Evolutionary conservation across 2,113 vertebrate species (phyloP).

Genomic region (Clarias gariepinus): DNA sequence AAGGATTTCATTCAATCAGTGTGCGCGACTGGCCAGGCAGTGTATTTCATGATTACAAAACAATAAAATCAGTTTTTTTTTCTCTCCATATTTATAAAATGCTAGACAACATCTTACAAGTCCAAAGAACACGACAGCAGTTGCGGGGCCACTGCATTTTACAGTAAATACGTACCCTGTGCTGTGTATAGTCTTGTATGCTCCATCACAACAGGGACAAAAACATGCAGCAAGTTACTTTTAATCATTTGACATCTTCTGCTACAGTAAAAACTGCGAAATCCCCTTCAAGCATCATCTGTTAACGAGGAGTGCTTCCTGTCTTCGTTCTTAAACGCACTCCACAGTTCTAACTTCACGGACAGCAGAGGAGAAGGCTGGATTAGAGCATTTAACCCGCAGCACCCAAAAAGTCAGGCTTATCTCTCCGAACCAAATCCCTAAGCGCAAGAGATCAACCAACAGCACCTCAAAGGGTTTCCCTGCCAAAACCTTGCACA

Average conservation of each 20-base stretch:
- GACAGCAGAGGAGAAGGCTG: slow-evolving; percentile 11
- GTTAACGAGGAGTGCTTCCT: neutral
- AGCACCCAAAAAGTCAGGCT: slow-evolving; percentile 32
- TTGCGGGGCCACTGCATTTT: neutral
- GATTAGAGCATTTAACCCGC: slow-evolving; percentile 28
- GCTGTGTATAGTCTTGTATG: neutral
- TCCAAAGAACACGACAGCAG: neutral
- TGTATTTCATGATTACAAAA: neutral
- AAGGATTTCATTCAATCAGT: no score
- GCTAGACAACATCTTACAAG: neutral
- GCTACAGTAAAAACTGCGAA: neutral
- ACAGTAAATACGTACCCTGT: neutral
- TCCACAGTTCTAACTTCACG: slow-evolving; percentile 28
- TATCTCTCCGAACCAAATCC: slow-evolving; percentile 28
- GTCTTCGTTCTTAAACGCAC: neutral
- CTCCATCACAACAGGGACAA: neutral
- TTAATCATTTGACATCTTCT: neutral
- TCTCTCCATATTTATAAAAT: neutral
- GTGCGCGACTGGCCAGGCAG: no score
- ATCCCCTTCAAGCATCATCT: neutral
- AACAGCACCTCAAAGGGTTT: neutral
- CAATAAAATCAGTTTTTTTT: neutral
- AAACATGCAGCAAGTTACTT: neutral
- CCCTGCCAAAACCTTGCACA: slow-evolving; percentile 26
- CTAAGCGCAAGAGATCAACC: neutral